Percentiles rank a stretch among this genome's conserved stretches.
Evolutionary conservation across 1,140 invertebrate genomes (phyloP).

Genomic region (Mamestra configurata): DNA sequence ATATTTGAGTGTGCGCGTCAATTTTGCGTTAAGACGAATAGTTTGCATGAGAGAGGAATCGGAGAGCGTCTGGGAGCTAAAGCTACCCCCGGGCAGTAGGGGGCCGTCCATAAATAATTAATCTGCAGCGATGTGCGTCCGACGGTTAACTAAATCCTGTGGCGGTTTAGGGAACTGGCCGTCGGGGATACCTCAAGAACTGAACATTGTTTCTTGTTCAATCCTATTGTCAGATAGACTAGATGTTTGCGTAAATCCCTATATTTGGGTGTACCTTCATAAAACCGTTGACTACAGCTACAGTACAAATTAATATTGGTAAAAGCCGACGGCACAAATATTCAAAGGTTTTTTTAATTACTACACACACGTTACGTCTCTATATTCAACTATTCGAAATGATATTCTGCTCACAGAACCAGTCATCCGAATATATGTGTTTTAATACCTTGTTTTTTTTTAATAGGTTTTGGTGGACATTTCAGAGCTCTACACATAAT

Average conservation of each 20-base stretch:
- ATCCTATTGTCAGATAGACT: conserved; percentile 40
- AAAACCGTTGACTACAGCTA: not conserved
- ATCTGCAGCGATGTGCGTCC: conserved; percentile 82
- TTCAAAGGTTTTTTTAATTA: too few relatives aligned
- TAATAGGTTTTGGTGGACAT: too few relatives aligned
- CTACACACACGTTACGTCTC: too few relatives aligned
- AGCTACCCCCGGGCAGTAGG: conserved; percentile 73
- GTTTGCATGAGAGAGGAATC: conserved; percentile 84
- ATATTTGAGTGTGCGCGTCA: conserved; percentile 80
- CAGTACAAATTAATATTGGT: not conserved
- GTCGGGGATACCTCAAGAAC: conserved; percentile 61
- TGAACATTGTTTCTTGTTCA: conserved; percentile 56
- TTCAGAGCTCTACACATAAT: too few relatives aligned
- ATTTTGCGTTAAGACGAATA: conserved; percentile 84
- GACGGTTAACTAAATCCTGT: conserved; percentile 82
- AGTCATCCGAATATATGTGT: too few relatives aligned
- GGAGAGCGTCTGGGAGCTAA: conserved; percentile 82
- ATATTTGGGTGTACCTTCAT: not conserved
- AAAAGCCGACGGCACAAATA: too few relatives aligned
- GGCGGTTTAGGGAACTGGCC: conserved; percentile 66
- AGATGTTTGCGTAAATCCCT: not conserved
- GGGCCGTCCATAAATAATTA: conserved; percentile 85
- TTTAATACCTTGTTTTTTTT: too few relatives aligned
- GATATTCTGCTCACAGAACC: too few relatives aligned
- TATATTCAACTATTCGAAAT: too few relatives aligned